A percentile compares a stretch with the other conserved stretches of the same genome.
These are phyloP conservation scores for Bombus pascuorum DNA, from an alignment of 1,140 invertebrate species.

Conservation along the genomic window DNA sequence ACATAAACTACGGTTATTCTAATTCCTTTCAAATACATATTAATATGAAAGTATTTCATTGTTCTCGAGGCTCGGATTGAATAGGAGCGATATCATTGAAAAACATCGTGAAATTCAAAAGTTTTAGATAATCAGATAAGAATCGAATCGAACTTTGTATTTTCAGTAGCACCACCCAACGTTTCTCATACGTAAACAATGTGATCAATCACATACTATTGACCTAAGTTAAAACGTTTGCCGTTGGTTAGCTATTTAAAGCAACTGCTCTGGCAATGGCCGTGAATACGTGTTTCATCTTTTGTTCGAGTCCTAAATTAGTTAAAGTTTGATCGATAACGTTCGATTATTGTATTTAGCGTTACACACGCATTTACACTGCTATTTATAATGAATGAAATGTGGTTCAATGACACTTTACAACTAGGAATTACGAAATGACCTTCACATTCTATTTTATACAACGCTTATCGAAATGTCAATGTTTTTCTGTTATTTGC, in stretches of 20 bases:
- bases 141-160: not conserved
- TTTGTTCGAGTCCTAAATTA: not conserved
- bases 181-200: not conserved
- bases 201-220: conserved; percentile 21
- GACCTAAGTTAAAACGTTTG: conserved; percentile 35
- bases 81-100: not conserved
- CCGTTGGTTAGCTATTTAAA: conserved; percentile 29
- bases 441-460: conserved; percentile 6
- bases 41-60: not conserved
- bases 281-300: conserved; percentile 9
- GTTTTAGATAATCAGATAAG: conserved; percentile 7
- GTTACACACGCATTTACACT: not conserved
- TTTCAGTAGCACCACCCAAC: not conserved
- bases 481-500: not conserved
- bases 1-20: not conserved
- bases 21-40: not conserved
- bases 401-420: conserved; percentile 1
- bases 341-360: not conserved
- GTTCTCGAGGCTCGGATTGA: not conserved
- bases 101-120: not conserved
- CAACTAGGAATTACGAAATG: not conserved
- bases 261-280: conserved; percentile 18
- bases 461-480: not conserved
- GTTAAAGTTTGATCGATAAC: not conserved
- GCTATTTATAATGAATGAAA: not conserved